Evolutionary conservation across 2,888 invertebrate species (phyloP).

Genomic region (Sepioteuthis lessoniana): DNA sequence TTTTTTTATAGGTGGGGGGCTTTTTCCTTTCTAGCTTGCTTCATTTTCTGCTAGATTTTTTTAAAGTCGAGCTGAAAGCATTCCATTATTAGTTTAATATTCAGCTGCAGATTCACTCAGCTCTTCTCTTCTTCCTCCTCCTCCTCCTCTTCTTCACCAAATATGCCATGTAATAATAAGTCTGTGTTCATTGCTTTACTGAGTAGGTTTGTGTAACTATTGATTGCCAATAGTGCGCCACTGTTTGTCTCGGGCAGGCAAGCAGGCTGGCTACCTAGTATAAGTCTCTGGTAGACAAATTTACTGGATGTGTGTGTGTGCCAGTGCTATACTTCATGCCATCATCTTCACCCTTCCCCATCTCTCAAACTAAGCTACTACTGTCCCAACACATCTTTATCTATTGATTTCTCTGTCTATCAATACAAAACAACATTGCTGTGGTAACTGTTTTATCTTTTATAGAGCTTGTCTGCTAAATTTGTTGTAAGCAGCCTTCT

Average conservation of each 20-base stretch:
- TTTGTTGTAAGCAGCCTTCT: not conserved
- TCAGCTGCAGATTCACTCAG: not conserved
- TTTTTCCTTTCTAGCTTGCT: not conserved
- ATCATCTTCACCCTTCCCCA: not conserved
- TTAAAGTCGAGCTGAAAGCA: not conserved
- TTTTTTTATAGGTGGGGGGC: too few species aligned
- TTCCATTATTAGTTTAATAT: slow-evolving; percentile 25
- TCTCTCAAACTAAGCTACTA: not conserved
- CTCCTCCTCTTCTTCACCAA: not conserved
- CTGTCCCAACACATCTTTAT: not conserved
- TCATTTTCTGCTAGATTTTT: not conserved
- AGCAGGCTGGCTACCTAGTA: too few species aligned
- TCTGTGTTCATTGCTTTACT: not conserved
- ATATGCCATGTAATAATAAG: not conserved
- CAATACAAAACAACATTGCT: not conserved
- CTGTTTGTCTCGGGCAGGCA: not conserved
- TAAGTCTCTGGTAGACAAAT: too few species aligned
- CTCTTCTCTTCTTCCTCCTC: not conserved
- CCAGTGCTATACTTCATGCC: too few species aligned
- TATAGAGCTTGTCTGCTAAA: not conserved
- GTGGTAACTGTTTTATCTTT: not conserved
- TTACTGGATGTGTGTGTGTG: too few species aligned
- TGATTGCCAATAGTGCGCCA: not conserved
- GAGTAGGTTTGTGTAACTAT: slow-evolving; percentile 33
- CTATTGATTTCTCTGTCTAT: not conserved